Conservation (phyloP, 2,113 vertebrate species). For the Barbus barbus region DNA sequence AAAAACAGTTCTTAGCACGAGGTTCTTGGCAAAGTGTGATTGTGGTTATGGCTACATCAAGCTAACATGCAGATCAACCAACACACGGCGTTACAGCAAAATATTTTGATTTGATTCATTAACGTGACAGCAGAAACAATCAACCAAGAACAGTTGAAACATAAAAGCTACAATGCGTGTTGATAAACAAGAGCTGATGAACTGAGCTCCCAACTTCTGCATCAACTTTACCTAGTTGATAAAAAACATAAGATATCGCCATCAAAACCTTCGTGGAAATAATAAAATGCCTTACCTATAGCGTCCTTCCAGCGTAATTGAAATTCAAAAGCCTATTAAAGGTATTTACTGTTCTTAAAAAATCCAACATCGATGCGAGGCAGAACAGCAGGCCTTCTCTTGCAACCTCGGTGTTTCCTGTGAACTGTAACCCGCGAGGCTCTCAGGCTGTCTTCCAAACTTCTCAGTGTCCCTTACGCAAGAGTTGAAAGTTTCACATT, state of each 20-base stretch:
- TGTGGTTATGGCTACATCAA: conserved; percentile 36
- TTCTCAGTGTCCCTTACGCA: conserved; percentile 75
- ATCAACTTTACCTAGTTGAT: conserved; percentile 48
- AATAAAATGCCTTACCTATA: conserved; percentile 73
- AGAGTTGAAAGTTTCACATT: conserved; percentile 74
- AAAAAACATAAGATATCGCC: conserved; percentile 30
- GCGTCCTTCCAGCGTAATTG: conserved; percentile 72
- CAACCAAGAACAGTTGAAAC: conserved; percentile 1
- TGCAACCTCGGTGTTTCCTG: conserved; percentile 90
- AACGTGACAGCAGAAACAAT: conserved; percentile 8
- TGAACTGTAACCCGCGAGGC: conserved; percentile 76
- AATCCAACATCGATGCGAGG: conserved; percentile 76
- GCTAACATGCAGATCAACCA: conserved; percentile 22
- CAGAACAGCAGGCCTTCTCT: conserved; percentile 80
- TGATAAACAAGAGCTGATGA: conserved; percentile 11
- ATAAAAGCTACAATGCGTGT: background rate
- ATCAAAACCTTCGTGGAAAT: conserved; percentile 28
- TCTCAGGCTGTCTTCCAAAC: conserved; percentile 74
- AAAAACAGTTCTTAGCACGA: conserved; percentile 64
- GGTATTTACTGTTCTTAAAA: conserved; percentile 62
- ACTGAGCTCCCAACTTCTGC: conserved; percentile 52
- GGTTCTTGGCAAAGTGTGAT: conserved; percentile 54
- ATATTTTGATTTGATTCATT: background rate
- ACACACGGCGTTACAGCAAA: background rate
- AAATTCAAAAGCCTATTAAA: conserved; percentile 60